Conservation (phyloP, 35 echinoderm and acorn worm genomes). For the Apostichopus japonicus region DNA sequence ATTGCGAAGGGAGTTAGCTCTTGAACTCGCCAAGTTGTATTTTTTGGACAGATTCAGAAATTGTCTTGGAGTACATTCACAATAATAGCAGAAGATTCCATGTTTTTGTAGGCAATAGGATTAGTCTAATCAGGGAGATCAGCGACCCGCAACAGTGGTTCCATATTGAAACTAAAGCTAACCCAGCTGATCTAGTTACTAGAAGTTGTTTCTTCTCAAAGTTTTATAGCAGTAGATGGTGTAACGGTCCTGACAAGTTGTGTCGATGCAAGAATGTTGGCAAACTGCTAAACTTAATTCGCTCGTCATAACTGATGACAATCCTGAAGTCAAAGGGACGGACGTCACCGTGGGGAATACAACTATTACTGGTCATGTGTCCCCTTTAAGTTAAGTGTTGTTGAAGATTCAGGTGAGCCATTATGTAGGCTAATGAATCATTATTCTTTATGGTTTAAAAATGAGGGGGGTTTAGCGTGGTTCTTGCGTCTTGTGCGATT, state of each 20-base stretch:
- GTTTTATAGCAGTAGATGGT: not conserved
- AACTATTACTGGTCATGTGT: too few species aligned
- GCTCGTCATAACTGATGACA: not conserved
- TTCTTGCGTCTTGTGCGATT: too few species aligned
- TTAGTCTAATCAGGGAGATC: conserved; percentile 23
- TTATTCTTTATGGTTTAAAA: too few species aligned
- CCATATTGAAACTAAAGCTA: not conserved
- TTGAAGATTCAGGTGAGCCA: too few species aligned
- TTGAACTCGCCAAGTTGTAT: too few species aligned
- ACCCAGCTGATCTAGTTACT: conserved; percentile 64
- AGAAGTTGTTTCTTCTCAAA: not conserved
- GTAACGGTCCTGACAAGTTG: not conserved
- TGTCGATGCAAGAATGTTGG: not conserved
- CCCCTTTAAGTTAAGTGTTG: too few species aligned
- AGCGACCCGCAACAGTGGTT: conserved; percentile 28
- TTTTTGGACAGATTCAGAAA: conserved; percentile 67
- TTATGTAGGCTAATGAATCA: too few species aligned
- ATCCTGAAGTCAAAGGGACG: conserved; percentile 3
- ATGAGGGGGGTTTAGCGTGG: too few species aligned
- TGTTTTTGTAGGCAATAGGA: conserved; percentile 61
- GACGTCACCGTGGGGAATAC: too few species aligned
- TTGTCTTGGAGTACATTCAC: conserved; percentile 55
- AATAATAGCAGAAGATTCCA: conserved; percentile 63
- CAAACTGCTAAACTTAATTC: not conserved
- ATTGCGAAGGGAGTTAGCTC: too few species aligned